Conservation (phyloP, 2,888 invertebrate species). For the Lasius fuliginosus region DNA sequence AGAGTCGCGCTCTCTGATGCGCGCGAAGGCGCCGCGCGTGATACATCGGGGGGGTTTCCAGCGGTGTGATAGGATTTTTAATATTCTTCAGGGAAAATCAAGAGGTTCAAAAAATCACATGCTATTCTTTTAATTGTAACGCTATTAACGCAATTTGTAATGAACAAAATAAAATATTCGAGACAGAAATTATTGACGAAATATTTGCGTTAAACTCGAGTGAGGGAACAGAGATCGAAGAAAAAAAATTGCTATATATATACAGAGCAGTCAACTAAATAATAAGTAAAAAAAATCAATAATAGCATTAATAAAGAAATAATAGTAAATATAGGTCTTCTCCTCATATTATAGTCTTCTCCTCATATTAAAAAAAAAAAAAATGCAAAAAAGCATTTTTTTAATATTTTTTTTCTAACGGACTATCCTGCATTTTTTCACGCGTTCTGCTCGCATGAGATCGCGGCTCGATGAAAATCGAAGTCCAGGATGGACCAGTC, state of each 20-base stretch:
- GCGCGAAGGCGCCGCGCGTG: slow-evolving; percentile 76
- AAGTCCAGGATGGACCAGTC: slow-evolving; percentile 4
- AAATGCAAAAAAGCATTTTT: background rate
- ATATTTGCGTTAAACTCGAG: background rate
- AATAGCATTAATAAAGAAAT: background rate
- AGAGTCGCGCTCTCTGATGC: slow-evolving; percentile 70
- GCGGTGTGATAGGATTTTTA: background rate
- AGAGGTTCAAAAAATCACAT: background rate
- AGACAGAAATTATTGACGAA: background rate
- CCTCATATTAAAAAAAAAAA: background rate
- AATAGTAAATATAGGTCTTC: background rate
- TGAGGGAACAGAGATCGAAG: background rate
- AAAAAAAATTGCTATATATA: background rate
- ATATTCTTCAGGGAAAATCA: background rate
- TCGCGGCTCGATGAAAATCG: slow-evolving; percentile 25
- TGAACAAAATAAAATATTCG: background rate
- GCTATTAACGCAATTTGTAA: background rate
- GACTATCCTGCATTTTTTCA: background rate
- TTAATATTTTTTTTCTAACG: background rate
- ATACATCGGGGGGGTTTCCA: slow-evolving; percentile 66
- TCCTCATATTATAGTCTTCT: background rate
- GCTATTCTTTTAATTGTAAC: background rate
- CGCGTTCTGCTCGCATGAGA: background rate
- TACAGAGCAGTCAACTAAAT: background rate
- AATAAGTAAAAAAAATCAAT: background rate